Evolutionary conservation across 2,888 invertebrate species (phyloP).

Genomic region (Formica aserva): DNA sequence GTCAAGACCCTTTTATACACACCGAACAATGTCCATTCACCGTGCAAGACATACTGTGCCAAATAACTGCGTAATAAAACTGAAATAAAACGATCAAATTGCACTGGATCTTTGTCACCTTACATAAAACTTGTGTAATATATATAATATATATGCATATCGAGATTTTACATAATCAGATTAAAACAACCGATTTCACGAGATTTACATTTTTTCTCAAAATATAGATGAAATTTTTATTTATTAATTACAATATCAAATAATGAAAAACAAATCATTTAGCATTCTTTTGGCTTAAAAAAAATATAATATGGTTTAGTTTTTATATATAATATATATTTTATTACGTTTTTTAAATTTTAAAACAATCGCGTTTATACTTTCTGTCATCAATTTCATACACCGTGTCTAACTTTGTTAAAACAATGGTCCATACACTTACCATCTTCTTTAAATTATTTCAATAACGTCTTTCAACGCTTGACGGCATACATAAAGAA

Average conservation of each 20-base stretch:
- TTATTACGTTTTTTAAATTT: neutral
- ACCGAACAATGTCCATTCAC: conserved; percentile 71
- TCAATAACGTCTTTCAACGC: neutral
- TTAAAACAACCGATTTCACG: neutral
- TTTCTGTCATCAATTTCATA: neutral
- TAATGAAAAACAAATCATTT: neutral
- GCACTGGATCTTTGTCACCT: conserved; percentile 19
- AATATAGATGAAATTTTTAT: conserved; percentile 7
- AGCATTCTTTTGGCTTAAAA: neutral
- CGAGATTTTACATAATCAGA: conserved; percentile 29
- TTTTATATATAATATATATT: no score
- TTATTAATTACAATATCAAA: neutral
- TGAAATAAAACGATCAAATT: conserved; percentile 31
- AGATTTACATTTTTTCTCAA: neutral
- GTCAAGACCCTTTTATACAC: conserved; percentile 57
- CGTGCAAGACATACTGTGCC: conserved; percentile 43
- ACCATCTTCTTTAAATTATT: neutral
- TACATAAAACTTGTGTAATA: neutral
- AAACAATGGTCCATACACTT: neutral
- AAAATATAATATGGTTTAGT: neutral
- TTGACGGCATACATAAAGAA: neutral
- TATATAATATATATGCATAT: neutral
- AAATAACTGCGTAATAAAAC: conserved; percentile 63
- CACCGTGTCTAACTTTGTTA: neutral
- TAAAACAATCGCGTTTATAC: neutral